These are phyloP conservation scores for Thymallus thymallus DNA, from an alignment of 2,113 vertebrate genomes.

Conservation along the genomic window DNA sequence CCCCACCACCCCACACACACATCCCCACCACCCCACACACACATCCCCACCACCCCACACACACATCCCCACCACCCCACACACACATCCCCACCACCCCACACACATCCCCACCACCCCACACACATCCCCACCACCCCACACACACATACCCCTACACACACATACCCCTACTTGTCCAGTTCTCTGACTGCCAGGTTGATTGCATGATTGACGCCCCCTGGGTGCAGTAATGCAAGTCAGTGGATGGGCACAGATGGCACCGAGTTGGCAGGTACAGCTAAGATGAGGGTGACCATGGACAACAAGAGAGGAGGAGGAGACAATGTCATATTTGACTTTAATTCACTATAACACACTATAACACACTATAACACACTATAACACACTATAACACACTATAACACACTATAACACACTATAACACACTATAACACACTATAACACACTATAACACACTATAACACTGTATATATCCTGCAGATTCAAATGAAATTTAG, in stretches of 20 bases:
- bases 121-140: neutral
- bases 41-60: no score
- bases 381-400: neutral
- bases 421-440: neutral
- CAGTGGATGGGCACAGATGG: conserved; percentile 45
- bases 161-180: neutral
- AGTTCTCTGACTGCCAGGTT: conserved; percentile 31
- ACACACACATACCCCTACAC: neutral
- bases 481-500: no score
- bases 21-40: neutral
- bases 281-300: neutral
- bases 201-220: conserved; percentile 43
- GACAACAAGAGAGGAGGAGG: neutral
- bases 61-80: neutral
- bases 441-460: no score
- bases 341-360: neutral
- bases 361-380: neutral
- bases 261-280: conserved; percentile 21
- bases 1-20: neutral
- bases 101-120: neutral
- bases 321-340: neutral
- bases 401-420: neutral
- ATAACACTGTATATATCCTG: neutral
- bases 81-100: neutral
- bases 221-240: conserved; percentile 17